These are phyloP conservation scores for Podargus strigoides DNA, from an alignment of 2,797 vertebrate species.

Conservation along the genomic window DNA sequence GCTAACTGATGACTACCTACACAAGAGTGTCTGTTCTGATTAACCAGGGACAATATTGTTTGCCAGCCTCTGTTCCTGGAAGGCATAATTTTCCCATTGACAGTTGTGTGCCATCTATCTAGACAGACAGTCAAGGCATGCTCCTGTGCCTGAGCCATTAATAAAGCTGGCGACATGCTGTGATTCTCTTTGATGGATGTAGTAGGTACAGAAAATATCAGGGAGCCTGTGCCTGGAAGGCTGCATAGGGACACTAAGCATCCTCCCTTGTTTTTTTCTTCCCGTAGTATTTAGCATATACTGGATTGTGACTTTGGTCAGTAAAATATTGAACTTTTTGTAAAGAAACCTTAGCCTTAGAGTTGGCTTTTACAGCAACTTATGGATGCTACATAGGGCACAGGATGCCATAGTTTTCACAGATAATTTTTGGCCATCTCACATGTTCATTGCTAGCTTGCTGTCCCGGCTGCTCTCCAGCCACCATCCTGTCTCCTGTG, in stretches of 20 bases:
- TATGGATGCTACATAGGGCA: fast-evolving
- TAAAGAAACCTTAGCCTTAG: not conserved
- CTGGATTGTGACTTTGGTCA: not conserved
- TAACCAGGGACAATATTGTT: not conserved
- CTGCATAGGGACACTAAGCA: not conserved
- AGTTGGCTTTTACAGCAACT: not conserved
- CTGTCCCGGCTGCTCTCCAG: not conserved
- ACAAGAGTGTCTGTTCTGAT: not conserved
- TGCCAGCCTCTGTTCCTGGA: not conserved
- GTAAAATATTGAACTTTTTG: not conserved
- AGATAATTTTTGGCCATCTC: not conserved
- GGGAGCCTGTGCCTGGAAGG: not conserved
- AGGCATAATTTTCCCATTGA: not conserved
- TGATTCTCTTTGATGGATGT: not conserved
- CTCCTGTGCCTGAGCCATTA: not conserved
- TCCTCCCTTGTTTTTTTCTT: not conserved
- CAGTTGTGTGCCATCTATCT: fast-evolving
- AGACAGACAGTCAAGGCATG: not conserved
- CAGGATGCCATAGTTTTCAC: not conserved
- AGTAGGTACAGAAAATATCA: not conserved
- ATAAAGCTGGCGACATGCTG: not conserved
- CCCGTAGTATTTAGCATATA: not conserved
- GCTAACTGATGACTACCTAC: not conserved
- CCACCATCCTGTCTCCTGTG: not conserved
- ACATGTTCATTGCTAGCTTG: not conserved